Base-by-base conservation (phyloP, 2,797 vertebrate species). In the Erethizon dorsatum region DNA sequence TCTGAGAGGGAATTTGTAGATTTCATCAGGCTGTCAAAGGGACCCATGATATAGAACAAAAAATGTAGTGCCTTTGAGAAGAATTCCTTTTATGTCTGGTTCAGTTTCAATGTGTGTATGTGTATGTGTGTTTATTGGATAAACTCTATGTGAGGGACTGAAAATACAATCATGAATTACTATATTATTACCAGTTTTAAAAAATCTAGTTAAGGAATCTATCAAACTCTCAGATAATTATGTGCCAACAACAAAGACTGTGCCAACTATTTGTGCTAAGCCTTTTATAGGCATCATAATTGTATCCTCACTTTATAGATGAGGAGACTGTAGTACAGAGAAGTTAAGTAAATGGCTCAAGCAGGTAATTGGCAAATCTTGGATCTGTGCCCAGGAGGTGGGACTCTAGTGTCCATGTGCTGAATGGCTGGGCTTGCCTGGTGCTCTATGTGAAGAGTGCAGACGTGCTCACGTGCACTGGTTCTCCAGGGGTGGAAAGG, bases 251-350 rank as follows among this genome's bases (percentile, higher is more conserved):
- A 57, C 26, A 73, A 24, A 18, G 69, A 79, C 52, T 73, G 4
- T n/a, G n/a, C 28, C 86, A 83, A 57, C 63, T 73, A 80, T 80
- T 80, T 79, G 75, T 67, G 84, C 31, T 56, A 88, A 94, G 67
- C 33, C 52, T 78, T 94, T 97, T 83, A 61, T 47, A 56, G 45
- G 9, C 33, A 79, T 63, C 67, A 26, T 91, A 91, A 85, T 86
- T 88, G 92, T 73, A 67, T 45, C 37, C 73, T 61, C 14, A 41
- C 50, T 79, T 87, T 77, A 63, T 77, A 78, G 37, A 59, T 47
- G 28, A 95, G 59, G 45, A 75, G 26, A 82, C 31, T 92, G 1
- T 80, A 63, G 15, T 20, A 67, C 41, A 69, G 75, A 89, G 63
- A 84, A 57, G n/a, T 67, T 52, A 73, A 52, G 28, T 67, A 63